phyloP scores from a whole-genome alignment of 2,888 invertebrate genomes.

The Hyles lineata region DNA sequence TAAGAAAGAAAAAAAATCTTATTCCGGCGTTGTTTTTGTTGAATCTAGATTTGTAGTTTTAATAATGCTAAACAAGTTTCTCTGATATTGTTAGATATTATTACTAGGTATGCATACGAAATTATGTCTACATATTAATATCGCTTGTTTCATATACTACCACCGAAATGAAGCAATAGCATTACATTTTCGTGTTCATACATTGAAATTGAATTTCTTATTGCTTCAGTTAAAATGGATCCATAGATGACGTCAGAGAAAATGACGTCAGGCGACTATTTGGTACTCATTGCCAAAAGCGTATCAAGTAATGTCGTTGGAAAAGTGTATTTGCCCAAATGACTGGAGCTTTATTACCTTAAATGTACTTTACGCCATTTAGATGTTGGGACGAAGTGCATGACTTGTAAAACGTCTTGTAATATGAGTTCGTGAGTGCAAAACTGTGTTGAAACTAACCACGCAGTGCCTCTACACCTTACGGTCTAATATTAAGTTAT shows the following conservation, averaged over 20 bases:
- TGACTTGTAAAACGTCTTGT: slow-evolving; percentile 1
- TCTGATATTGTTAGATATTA: too few species aligned
- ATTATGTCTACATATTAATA: too few species aligned
- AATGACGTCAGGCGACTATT: slow-evolving; percentile 50
- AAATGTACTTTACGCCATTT: slow-evolving; percentile 8
- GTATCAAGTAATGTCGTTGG: slow-evolving; percentile 42
- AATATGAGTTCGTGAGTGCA: slow-evolving; percentile 13
- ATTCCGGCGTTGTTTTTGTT: too few species aligned
- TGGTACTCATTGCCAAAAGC: slow-evolving; percentile 46
- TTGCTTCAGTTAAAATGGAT: slow-evolving; percentile 23
- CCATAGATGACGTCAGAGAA: slow-evolving; percentile 48
- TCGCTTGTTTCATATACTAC: neutral
- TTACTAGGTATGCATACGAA: too few species aligned
- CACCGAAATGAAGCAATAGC: neutral
- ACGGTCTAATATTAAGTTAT: slow-evolving; percentile 1
- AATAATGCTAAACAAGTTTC: too few species aligned
- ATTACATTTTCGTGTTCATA: neutral
- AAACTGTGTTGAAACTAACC: neutral
- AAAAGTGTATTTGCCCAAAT: slow-evolving; percentile 38
- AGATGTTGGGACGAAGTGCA: neutral
- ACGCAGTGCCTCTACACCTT: neutral
- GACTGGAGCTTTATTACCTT: slow-evolving; percentile 11
- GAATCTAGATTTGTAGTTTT: too few species aligned
- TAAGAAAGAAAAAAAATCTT: too few species aligned
- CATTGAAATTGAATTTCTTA: slow-evolving; percentile 4